Evolutionary conservation across 2,797 vertebrate genomes (phyloP).

Genomic region (Micrastur ruficollis): DNA sequence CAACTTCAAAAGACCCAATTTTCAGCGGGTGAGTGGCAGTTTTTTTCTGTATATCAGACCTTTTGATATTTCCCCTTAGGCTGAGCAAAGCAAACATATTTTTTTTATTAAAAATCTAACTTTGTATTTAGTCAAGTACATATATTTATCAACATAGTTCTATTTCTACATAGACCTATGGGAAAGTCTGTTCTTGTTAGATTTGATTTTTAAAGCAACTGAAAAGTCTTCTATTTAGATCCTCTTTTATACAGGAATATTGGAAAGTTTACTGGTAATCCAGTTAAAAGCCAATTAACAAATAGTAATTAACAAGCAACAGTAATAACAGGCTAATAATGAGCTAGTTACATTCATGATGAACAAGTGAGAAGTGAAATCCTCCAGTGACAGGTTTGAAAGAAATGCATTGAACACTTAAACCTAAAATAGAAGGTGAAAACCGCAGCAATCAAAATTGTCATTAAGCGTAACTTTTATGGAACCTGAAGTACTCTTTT

Average conservation of each 20-base stretch:
- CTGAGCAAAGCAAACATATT: neutral
- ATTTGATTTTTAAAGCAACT: neutral
- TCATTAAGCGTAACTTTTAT: neutral
- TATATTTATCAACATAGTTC: neutral
- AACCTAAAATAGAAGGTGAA: neutral
- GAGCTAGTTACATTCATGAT: neutral
- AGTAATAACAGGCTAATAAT: neutral
- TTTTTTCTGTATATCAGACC: neutral
- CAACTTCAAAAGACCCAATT: neutral
- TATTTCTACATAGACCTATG: neutral
- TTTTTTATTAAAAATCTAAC: neutral
- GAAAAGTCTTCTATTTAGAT: neutral
- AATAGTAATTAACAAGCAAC: neutral
- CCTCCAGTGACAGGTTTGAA: neutral
- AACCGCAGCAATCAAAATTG: neutral
- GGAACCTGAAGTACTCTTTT: neutral
- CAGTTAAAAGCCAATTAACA: neutral
- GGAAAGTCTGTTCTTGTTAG: neutral
- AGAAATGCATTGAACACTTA: neutral
- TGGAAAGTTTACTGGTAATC: neutral
- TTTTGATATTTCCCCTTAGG: neutral
- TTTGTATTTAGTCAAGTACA: neutral
- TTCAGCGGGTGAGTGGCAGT: neutral
- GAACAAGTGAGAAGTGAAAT: neutral
- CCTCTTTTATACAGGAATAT: neutral